Evolutionary conservation across 2,113 vertebrate genomes (phyloP), one percentile per base, ranked within the genome.

Genomic region (Saimiri boliviensis): DNA sequence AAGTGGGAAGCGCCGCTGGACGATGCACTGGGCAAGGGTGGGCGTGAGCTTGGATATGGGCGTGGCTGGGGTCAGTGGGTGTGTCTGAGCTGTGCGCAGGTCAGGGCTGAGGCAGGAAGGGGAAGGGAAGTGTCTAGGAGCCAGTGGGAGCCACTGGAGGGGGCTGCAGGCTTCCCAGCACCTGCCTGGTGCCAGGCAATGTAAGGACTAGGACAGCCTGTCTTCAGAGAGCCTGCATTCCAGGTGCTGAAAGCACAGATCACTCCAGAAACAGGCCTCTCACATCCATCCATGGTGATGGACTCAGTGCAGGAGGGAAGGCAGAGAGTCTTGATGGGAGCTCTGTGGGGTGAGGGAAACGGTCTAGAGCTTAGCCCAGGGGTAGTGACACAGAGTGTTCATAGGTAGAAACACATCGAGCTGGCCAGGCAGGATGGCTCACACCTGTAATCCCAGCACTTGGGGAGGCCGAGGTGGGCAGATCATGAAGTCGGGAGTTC

Each of bases 351-450:
- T 3, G 16, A 35, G 60, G 20, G 37, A 14, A 40, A 27, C 19
- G 77, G 25, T 49, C 86, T 52, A 25, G 49, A 20, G 45, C 84
- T 54, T 66, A 20, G 47, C 37, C 81, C 3, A 13, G 23, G 20
- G 21, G 37, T 3, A n/a, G 80, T 58, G 4, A 32, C 40, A 8
- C 0, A 0, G 58, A 37, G 25, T 0, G n/a, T 37, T 27, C 17
- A 3, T 0, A 35, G 73, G 47, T 19, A n/a, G 56, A 40, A 0
- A 1, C 8, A 30, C 6, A 1, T 23, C 0, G 6, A 58, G 56
- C 56, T 58, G 52, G 4, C 52, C 14, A 5, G 52, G 52, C 5
- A 1, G 52, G 52, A 17, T 52, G 52, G 52, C 52, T 52, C 16
- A 52, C 52, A 19, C 52, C 52, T 52, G 52, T 52, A 52, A 52